Base-by-base conservation (phyloP, 37 sponge, comb jelly and placozoan genomes). In the Oscarella lobularis region DNA sequence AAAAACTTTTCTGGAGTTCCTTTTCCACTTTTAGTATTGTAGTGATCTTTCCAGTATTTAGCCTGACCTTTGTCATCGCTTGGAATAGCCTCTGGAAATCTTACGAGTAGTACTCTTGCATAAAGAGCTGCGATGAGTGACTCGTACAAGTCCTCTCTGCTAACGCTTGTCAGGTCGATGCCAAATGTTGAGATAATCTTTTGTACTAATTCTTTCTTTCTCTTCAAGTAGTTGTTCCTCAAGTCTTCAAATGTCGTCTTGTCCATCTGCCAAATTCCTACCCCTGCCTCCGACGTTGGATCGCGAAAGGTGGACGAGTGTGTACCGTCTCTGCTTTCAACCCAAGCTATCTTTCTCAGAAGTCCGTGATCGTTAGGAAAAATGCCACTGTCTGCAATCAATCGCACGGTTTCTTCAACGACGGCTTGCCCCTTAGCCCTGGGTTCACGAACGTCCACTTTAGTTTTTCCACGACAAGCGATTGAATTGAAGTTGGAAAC, bases 181-280 rank as follows among this genome's bases (percentile, higher is more conserved):
- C 73, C 80, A 67, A 79, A 70, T 0, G n/a, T 38, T 2, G 14
- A 0, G 34, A 31, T 36, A 32, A 86, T 86, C 37, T 78, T 9
- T 0, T 67, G 30, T n/a, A n/a, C n/a, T n/a, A n/a, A n/a, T n/a
- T n/a, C n/a, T n/a, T 37, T 14, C 38, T 74, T 78, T 29, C 20
- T 33, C 0, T 0, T 3, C 1, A 86, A 77, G 20, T 6, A 30
- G 3, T 79, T 70, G 39, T 82, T 37, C 37, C 82, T 73, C 2
- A 83, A 82, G 9, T 33, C 39, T 3, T 41, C 0, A 35, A 82
- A 82, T 9, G 2, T 69, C 1, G 35, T 40, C 33, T 82, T 39
- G 35, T 78, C 80, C 0, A 86, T 78, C 29, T 40, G 65, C 87
- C 87, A 86, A 67, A 86, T 82, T 32, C 87, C 87, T 3, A 78